phyloP scores from a whole-genome alignment of 64 coral and sea anemone genomes.

The Montipora capricornis region DNA sequence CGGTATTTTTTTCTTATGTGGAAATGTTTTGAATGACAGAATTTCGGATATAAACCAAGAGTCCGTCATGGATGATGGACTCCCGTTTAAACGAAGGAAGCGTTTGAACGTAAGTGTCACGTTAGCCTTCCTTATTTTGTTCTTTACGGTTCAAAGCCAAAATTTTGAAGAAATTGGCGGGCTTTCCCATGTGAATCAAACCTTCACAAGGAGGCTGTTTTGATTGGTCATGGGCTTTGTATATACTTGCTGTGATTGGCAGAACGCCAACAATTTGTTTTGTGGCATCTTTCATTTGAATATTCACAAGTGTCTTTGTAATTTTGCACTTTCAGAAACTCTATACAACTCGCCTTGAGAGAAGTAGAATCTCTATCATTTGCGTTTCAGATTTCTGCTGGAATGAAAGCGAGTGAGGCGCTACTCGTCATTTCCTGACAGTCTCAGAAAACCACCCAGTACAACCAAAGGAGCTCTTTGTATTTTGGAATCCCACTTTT shows the following conservation, averaged over 20 bases:
- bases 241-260: conserved; percentile 4
- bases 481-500: background rate
- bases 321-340: background rate
- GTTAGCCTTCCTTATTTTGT: too few relatives aligned
- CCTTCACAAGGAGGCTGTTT: background rate
- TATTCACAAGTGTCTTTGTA: background rate
- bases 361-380: background rate
- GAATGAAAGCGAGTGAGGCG: background rate
- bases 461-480: background rate
- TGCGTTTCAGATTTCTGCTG: background rate
- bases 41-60: too few relatives aligned
- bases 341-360: background rate
- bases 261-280: background rate
- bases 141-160: too few relatives aligned
- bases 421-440: background rate
- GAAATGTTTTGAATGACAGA: too few relatives aligned
- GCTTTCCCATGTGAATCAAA: conserved; percentile 26
- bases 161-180: conserved; percentile 7
- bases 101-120: too few relatives aligned
- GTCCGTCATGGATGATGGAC: too few relatives aligned
- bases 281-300: background rate
- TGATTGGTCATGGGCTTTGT: background rate
- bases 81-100: too few relatives aligned
- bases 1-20: too few relatives aligned
- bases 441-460: background rate